Evolutionary conservation across 2,888 invertebrate species (phyloP).

Genomic region (Morinoia aosen): DNA sequence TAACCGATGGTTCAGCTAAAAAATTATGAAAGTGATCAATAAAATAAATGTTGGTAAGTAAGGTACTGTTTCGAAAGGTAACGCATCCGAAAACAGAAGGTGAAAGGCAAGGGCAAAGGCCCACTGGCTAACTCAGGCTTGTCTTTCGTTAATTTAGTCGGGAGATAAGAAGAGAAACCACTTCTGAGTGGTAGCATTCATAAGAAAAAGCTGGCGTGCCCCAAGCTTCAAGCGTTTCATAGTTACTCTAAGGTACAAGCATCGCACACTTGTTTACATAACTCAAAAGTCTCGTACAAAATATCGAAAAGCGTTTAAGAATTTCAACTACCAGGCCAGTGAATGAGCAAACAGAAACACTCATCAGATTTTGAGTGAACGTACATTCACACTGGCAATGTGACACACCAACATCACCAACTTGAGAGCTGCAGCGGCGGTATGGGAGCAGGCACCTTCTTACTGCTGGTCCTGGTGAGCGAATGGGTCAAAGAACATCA

Average conservation of each 20-base stretch:
- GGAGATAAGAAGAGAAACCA: not conserved
- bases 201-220: not conserved
- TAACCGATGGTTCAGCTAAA: too few relatives aligned
- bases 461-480: not conserved
- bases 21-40: too few relatives aligned
- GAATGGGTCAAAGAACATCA: not conserved
- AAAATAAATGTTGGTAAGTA: too few relatives aligned
- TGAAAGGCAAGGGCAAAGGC: slow-evolving; percentile 36
- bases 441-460: not conserved
- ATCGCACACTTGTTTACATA: too few relatives aligned
- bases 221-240: not conserved
- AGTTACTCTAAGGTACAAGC: not conserved
- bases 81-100: slow-evolving; percentile 47
- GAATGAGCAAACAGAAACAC: not conserved
- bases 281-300: too few relatives aligned
- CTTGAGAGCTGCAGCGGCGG: not conserved
- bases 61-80: not conserved
- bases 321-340: too few relatives aligned
- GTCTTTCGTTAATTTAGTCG: not conserved
- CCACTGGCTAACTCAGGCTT: not conserved
- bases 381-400: not conserved
- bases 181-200: not conserved
- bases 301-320: too few relatives aligned
- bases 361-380: not conserved
- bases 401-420: not conserved